phyloP scores from a whole-genome alignment of 2,888 invertebrate genomes.

The Cosmorhoe ocellata region DNA sequence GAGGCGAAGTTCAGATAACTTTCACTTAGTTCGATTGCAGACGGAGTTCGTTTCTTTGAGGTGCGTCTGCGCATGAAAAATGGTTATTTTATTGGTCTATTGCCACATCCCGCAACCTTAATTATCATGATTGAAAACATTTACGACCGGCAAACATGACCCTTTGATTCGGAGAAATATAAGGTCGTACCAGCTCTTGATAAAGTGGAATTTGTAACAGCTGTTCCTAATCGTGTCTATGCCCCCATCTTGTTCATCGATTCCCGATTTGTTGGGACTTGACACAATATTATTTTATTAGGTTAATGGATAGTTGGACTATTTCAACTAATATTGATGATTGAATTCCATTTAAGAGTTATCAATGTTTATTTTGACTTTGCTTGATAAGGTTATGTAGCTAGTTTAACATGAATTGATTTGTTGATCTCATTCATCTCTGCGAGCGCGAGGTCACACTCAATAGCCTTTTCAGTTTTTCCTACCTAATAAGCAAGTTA shows the following conservation, averaged over 20 bases:
- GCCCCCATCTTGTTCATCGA: slow-evolving; percentile 23
- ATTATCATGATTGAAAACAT: slow-evolving; percentile 42
- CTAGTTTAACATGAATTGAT: slow-evolving; percentile 7
- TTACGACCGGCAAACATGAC: slow-evolving; percentile 34
- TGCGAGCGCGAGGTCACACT: not conserved
- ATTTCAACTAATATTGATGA: slow-evolving; percentile 15
- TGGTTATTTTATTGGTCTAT: slow-evolving; percentile 50
- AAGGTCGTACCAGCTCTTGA: slow-evolving; percentile 32
- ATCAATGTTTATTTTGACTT: slow-evolving; percentile 15
- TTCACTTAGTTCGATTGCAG: slow-evolving; percentile 43
- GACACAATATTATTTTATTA: slow-evolving; percentile 29
- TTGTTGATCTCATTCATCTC: slow-evolving; percentile 8
- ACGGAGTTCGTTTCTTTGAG: slow-evolving; percentile 24
- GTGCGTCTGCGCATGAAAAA: slow-evolving; percentile 40
- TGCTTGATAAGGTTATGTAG: slow-evolving; percentile 6
- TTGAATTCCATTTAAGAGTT: slow-evolving; percentile 7
- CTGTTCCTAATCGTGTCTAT: slow-evolving; percentile 39
- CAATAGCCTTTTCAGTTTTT: no score
- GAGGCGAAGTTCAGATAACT: slow-evolving; percentile 32
- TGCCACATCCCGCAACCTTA: slow-evolving; percentile 43
- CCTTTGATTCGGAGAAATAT: slow-evolving; percentile 30
- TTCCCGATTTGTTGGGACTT: slow-evolving; percentile 24
- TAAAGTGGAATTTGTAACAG: slow-evolving; percentile 36
- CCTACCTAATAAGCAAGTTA: no score
- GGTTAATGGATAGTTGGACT: slow-evolving; percentile 28